Evolutionary conservation across 37 sponge, comb jelly and placozoan species (phyloP).

Genomic region (Spongilla lacustris): DNA sequence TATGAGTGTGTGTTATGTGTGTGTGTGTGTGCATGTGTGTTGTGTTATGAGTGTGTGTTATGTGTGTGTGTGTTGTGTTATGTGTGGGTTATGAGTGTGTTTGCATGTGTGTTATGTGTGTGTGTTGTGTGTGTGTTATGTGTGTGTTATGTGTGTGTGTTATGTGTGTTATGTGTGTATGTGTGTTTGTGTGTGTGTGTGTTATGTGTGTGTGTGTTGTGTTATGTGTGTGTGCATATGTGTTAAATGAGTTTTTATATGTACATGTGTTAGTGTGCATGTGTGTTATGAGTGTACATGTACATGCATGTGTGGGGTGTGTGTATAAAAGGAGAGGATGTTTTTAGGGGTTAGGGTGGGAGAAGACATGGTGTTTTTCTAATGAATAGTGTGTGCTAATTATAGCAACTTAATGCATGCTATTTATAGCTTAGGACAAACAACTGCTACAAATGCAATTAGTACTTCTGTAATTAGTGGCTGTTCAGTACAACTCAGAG

Average conservation of each 20-base stretch:
- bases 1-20: not conserved
- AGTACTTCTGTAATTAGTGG: not conserved
- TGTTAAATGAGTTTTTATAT: too few species aligned
- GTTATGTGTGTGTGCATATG: not conserved
- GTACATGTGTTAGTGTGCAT: not conserved
- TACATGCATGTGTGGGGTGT: not conserved
- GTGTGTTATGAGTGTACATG: not conserved
- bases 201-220: constrained; percentile 8
- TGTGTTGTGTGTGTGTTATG: not conserved
- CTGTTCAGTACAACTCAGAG: not conserved
- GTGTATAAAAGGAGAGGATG: not conserved
- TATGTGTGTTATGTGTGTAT: not conserved
- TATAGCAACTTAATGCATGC: not conserved
- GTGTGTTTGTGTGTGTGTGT: constrained; percentile 14
- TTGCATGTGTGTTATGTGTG: constrained; percentile 7
- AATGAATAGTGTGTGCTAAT: not conserved
- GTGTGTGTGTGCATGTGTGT: constrained; percentile 18
- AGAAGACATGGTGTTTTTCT: not conserved
- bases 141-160: constrained; percentile 2
- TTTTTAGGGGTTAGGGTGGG: not conserved
- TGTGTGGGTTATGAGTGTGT: not conserved
- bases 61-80: too few species aligned
- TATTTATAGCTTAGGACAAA: not conserved
- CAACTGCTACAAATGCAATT: not conserved
- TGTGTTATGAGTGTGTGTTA: not conserved